These are phyloP conservation scores for Pseudoatta argentina DNA, from an alignment of 1,140 invertebrate genomes.

Conservation along the genomic window DNA sequence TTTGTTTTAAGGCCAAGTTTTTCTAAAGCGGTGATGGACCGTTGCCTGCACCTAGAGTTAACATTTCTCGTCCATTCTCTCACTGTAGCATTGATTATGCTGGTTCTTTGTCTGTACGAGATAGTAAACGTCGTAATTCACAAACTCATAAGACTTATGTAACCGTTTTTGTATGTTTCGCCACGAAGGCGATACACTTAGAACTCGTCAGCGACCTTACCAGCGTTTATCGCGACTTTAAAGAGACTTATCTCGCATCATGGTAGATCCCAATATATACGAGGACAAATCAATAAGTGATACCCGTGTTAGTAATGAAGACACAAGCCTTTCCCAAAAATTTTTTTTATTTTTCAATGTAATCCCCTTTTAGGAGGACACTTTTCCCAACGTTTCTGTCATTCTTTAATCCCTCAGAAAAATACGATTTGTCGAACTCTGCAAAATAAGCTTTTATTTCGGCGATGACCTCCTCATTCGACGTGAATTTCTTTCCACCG, in stretches of 20 bases:
- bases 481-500: no score
- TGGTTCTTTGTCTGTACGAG: fast-evolving
- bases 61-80: neutral
- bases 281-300: no score
- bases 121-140: neutral
- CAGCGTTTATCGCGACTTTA: neutral
- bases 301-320: no score
- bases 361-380: no score
- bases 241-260: neutral
- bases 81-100: constrained; percentile 23
- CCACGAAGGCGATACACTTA: constrained; percentile 36
- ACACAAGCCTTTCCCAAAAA: no score
- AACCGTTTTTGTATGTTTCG: constrained; percentile 32
- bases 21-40: neutral
- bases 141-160: constrained; percentile 21
- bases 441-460: no score
- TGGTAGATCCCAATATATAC: neutral
- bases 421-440: no score
- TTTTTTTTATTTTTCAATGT: no score
- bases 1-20: neutral
- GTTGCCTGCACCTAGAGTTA: fast-evolving
- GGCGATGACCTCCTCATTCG: no score
- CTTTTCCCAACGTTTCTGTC: no score
- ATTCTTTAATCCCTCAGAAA: no score
- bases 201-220: constrained; percentile 35